A percentile compares a stretch with the other conserved stretches of the same genome.
phyloP scores from a whole-genome alignment of 2,797 vertebrate genomes.

The Acanthurus lineatus region DNA sequence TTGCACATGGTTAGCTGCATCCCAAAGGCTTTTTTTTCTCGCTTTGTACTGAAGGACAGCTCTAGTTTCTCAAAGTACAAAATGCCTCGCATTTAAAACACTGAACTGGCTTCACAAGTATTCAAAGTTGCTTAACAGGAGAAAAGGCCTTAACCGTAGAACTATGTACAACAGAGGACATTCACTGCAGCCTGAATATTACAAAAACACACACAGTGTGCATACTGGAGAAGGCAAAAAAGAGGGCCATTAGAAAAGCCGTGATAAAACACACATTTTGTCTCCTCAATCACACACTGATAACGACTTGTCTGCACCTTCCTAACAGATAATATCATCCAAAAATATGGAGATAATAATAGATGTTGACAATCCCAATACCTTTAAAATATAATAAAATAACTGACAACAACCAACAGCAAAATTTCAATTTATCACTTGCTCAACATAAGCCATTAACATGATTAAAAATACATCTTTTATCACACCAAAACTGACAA shows the following conservation, averaged over 20 bases:
- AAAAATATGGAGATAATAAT: background rate
- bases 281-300: background rate
- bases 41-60: background rate
- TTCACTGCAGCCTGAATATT: background rate
- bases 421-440: too few species aligned
- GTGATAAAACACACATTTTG: background rate
- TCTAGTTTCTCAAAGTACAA: background rate
- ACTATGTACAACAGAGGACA: background rate
- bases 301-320: background rate
- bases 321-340: background rate
- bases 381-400: background rate
- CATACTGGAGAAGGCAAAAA: background rate
- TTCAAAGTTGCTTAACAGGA: background rate
- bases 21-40: background rate
- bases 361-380: background rate
- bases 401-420: background rate
- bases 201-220: background rate
- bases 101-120: background rate
- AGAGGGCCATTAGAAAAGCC: background rate
- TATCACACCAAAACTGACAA: background rate
- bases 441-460: too few species aligned
- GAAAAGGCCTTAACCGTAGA: background rate
- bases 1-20: conserved; percentile 29
- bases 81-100: background rate
- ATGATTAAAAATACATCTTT: background rate